Conservation (phyloP, 1,140 invertebrate species). For the Luehdorfia chinensis region DNA sequence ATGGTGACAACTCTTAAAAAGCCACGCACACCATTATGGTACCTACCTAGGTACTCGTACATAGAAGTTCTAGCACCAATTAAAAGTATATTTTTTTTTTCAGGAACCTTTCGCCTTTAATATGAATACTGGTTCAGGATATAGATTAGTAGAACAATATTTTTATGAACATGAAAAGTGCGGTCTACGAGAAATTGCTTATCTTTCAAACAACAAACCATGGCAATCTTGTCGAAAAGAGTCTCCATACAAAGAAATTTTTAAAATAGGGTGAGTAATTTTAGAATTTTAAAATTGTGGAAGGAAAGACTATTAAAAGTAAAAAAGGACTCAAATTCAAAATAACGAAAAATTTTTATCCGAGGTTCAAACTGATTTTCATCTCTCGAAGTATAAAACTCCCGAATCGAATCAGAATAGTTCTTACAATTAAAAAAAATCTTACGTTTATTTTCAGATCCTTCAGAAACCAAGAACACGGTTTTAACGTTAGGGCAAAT, state of each 20-base stretch:
- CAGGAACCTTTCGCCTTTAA: slow-evolving; percentile 80
- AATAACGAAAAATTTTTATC: too few species aligned
- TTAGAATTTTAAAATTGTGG: not conserved
- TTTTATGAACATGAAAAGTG: slow-evolving; percentile 82
- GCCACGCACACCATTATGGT: too few species aligned
- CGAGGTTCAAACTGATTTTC: too few species aligned
- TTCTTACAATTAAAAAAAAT: slow-evolving; percentile 1
- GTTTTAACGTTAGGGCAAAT: slow-evolving; percentile 76
- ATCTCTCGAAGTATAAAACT: not conserved
- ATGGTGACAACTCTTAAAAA: too few species aligned
- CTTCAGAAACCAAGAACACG: slow-evolving; percentile 77
- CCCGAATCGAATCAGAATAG: too few species aligned
- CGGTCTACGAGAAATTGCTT: slow-evolving; percentile 80
- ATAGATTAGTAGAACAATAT: slow-evolving; percentile 79
- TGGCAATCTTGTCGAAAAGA: slow-evolving; percentile 77
- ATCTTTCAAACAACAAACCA: slow-evolving; percentile 75
- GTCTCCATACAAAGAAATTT: slow-evolving; percentile 79
- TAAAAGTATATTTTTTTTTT: slow-evolving; percentile 17
- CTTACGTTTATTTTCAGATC: slow-evolving; percentile 55
- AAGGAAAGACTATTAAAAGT: too few species aligned
- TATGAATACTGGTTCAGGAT: slow-evolving; percentile 77
- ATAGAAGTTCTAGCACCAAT: not conserved
- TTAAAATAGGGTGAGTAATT: slow-evolving; percentile 76
- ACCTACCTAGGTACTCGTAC: not conserved
- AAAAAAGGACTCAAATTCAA: too few species aligned